These are phyloP conservation scores for Rhinoderma darwinii DNA, from an alignment of 2,113 vertebrate genomes.

Conservation along the genomic window DNA sequence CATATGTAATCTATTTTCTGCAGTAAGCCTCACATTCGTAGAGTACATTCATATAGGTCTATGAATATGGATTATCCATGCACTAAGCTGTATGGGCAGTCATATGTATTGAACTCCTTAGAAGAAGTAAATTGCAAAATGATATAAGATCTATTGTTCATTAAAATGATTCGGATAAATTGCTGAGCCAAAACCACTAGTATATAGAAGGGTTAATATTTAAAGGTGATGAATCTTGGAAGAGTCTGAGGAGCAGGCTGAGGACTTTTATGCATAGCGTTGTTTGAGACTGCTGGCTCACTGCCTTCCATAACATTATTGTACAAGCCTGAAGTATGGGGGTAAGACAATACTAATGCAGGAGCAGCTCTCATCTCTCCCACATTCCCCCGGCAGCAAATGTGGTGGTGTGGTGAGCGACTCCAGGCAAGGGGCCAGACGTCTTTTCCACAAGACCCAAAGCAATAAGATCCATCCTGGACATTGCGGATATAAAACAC, in stretches of 20 bases:
- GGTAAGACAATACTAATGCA: conserved; percentile 34
- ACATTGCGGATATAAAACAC: conserved; percentile 55
- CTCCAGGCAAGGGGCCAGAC: conserved; percentile 45
- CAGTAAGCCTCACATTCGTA: neutral
- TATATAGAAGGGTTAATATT: conserved; percentile 3
- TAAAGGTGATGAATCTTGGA: conserved; percentile 10
- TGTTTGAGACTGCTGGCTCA: conserved; percentile 12
- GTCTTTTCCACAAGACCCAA: conserved; percentile 48
- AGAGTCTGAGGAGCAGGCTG: neutral
- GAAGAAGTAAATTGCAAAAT: neutral
- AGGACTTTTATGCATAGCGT: conserved; percentile 14
- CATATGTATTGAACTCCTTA: too few relatives aligned
- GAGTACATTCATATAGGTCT: neutral
- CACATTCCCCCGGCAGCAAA: conserved; percentile 33
- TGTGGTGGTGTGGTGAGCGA: conserved; percentile 45
- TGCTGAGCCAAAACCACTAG: neutral
- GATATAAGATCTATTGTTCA: neutral
- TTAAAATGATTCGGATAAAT: neutral
- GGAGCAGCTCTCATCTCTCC: conserved; percentile 19
- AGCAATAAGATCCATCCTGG: conserved; percentile 57
- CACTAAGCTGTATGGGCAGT: neutral
- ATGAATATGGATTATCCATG: neutral
- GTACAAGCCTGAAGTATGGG: conserved; percentile 23
- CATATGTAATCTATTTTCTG: neutral
- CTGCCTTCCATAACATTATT: conserved; percentile 43